These are phyloP conservation scores for Phymanthus crucifer DNA, from an alignment of 92 coral and sea anemone species.

Conservation along the genomic window DNA sequence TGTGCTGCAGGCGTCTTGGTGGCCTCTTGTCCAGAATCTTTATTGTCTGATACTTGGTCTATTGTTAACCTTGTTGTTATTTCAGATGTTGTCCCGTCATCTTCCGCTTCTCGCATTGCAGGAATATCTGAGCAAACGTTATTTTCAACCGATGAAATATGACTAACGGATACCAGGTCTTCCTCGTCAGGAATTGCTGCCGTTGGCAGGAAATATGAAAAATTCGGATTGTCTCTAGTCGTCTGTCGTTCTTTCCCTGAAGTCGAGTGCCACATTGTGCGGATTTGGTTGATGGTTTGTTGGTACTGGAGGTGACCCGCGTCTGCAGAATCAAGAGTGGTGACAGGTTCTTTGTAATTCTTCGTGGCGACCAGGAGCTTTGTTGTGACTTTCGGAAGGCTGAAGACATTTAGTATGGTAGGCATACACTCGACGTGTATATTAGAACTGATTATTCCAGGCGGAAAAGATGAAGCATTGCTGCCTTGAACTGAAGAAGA, in stretches of 20 bases:
- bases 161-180: not conserved
- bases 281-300: not conserved
- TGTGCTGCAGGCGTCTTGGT: not conserved
- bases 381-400: not conserved
- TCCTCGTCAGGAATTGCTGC: not conserved
- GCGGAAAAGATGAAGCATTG: not conserved
- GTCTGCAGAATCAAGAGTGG: not conserved
- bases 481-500: too few relatives aligned
- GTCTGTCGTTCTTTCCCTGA: not conserved
- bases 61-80: too few relatives aligned
- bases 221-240: too few relatives aligned
- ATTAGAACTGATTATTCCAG: not conserved
- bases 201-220: not conserved
- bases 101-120: not conserved
- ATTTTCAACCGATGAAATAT: not conserved
- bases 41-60: too few relatives aligned
- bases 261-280: not conserved
- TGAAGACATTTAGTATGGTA: not conserved
- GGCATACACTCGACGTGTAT: not conserved
- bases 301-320: not conserved
- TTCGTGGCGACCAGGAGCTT: not conserved
- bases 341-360: not conserved
- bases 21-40: not conserved
- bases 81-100: not conserved
- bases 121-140: not conserved